Conservation (phyloP, 2,888 invertebrate genomes). For the Odontomyia ornata region DNA sequence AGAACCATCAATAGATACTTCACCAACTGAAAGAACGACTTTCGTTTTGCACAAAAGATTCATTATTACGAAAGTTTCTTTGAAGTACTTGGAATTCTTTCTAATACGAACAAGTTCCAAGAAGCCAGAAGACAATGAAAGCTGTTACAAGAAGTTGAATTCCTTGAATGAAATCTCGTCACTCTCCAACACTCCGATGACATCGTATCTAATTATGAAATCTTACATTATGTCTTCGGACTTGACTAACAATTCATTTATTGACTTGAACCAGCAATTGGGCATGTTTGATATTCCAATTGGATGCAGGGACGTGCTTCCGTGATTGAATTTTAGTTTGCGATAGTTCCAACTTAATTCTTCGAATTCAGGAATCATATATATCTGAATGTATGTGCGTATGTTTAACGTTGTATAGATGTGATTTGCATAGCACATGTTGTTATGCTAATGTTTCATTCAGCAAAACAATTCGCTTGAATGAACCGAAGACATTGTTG, state of each 20-base stretch:
- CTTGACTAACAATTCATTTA: slow-evolving; percentile 7
- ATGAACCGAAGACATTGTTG: neutral
- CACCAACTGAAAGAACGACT: neutral
- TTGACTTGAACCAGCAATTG: neutral
- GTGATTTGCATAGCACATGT: slow-evolving; percentile 38
- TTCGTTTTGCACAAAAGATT: too few species aligned
- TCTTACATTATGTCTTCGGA: neutral
- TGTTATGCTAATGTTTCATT: slow-evolving; percentile 26
- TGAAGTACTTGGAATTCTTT: too few species aligned
- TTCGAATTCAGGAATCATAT: slow-evolving; percentile 20
- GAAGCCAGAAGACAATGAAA: too few species aligned
- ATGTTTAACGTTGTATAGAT: too few species aligned
- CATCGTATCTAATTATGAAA: slow-evolving; percentile 25
- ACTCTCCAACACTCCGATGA: neutral
- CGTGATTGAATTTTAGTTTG: slow-evolving; percentile 37
- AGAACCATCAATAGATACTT: neutral
- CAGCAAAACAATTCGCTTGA: neutral
- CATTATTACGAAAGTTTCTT: too few species aligned
- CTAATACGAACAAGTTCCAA: too few species aligned
- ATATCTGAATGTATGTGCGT: neutral
- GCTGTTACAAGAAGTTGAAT: too few species aligned
- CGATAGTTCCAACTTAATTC: slow-evolving; percentile 9
- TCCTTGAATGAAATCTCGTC: slow-evolving; percentile 4
- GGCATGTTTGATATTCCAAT: slow-evolving; percentile 31
- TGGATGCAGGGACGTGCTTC: slow-evolving; percentile 40